phyloP scores from a whole-genome alignment of 2,113 vertebrate genomes.

The Upupa epops region DNA sequence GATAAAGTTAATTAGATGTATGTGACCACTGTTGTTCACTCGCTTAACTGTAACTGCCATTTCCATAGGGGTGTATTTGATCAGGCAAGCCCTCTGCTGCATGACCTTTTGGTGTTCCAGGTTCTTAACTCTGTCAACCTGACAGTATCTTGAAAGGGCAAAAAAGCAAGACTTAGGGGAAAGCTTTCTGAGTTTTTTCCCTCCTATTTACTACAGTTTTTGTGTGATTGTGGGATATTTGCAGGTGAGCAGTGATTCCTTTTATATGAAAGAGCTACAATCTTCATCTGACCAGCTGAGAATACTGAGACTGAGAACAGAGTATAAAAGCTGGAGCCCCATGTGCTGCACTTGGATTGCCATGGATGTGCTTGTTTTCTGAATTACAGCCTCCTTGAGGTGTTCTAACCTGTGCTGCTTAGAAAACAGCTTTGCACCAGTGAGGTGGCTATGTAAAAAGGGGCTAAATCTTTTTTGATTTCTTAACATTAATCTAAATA shows the following conservation, averaged over 20 bases:
- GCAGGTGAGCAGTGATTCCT: not conserved
- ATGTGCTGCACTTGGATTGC: not conserved
- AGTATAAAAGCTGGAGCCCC: accelerated
- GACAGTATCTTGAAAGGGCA: not conserved
- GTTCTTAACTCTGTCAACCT: not conserved
- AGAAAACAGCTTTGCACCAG: not conserved
- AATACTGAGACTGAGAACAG: not conserved
- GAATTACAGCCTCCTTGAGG: not conserved
- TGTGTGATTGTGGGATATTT: not conserved
- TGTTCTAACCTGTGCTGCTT: not conserved
- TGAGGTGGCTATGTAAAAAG: not conserved
- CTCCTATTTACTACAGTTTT: accelerated
- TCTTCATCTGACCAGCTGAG: not conserved
- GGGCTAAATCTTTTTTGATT: not conserved
- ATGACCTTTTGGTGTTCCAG: not conserved
- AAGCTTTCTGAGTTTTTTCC: not conserved
- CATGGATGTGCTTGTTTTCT: not conserved
- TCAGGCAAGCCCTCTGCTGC: not conserved
- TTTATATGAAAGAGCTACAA: not conserved
- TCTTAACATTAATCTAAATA: not conserved
- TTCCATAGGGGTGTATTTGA: not conserved
- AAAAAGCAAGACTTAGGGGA: not conserved
- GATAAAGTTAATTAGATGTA: not conserved
- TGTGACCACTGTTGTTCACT: not conserved
- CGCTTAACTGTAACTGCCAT: not conserved